Percentiles rank a stretch among this genome's conserved stretches.
These are phyloP conservation scores for Pycnomerus fuliginosus DNA, from an alignment of 2,888 invertebrate species.

Conservation along the genomic window DNA sequence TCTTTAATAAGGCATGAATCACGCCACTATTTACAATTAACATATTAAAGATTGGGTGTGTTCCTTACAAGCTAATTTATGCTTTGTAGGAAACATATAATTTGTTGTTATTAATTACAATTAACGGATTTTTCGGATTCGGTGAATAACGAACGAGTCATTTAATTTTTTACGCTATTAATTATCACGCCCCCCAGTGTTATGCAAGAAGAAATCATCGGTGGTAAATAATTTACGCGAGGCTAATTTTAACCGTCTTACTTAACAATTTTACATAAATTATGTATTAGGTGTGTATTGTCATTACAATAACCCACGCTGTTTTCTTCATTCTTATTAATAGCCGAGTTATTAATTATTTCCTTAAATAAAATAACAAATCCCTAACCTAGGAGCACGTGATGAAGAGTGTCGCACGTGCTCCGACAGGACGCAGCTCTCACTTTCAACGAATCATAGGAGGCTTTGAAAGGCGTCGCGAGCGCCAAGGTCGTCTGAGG, in stretches of 20 bases:
- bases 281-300: conserved; percentile 19
- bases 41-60: conserved; percentile 19
- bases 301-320: conserved; percentile 14
- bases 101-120: conserved; percentile 14
- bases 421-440: conserved; percentile 35
- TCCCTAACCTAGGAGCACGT: conserved; percentile 34
- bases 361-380: conserved; percentile 4
- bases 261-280: conserved; percentile 11
- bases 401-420: conserved; percentile 34
- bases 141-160: no score
- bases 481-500: conserved; percentile 41
- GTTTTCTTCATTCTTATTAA: conserved; percentile 19
- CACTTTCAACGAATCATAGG: conserved; percentile 39
- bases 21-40: conserved; percentile 20
- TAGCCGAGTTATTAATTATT: conserved; percentile 16
- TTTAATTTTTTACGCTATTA: no score
- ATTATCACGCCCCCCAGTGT: no score
- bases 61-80: conserved; percentile 11
- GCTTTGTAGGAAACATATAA: conserved; percentile 4
- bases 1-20: conserved; percentile 24
- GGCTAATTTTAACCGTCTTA: no score
- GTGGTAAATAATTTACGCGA: no score
- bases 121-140: conserved; percentile 20
- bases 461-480: conserved; percentile 41
- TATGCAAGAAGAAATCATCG: no score